A percentile compares a stretch with the other conserved stretches of the same genome.
Conservation (phyloP, 2,113 vertebrate species). For the Asarcornis scutulata region DNA sequence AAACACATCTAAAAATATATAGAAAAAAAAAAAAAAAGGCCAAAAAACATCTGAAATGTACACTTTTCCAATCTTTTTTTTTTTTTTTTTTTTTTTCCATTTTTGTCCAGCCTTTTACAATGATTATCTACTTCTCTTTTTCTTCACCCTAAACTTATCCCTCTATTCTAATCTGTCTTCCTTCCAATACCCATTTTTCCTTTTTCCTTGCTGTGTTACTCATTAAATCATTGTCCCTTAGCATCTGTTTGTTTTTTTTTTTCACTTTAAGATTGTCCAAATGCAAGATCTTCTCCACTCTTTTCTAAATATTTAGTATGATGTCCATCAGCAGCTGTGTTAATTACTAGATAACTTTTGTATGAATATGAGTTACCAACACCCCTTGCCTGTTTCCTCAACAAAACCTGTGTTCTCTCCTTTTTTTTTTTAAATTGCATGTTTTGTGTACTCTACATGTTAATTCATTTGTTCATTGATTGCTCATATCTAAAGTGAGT, state of each 20-base stretch:
- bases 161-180: background rate
- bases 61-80: background rate
- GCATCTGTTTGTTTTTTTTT: background rate
- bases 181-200: background rate
- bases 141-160: background rate
- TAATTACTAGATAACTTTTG: background rate
- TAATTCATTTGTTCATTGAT: background rate
- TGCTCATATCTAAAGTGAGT: background rate
- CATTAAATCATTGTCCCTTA: background rate
- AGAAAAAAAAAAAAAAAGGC: background rate
- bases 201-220: background rate
- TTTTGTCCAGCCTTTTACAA: background rate
- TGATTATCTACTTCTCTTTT: background rate
- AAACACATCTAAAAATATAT: background rate
- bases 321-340: background rate
- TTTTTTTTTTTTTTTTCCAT: background rate
- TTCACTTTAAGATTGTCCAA: background rate
- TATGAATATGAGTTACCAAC: background rate
- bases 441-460: background rate
- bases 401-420: background rate
- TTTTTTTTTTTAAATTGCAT: background rate
- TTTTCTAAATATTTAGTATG: constrained; percentile 6
- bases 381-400: background rate
- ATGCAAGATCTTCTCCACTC: background rate
- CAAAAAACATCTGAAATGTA: background rate